Conservation (phyloP, 1,140 invertebrate species). For the Drosophila leontia region DNA sequence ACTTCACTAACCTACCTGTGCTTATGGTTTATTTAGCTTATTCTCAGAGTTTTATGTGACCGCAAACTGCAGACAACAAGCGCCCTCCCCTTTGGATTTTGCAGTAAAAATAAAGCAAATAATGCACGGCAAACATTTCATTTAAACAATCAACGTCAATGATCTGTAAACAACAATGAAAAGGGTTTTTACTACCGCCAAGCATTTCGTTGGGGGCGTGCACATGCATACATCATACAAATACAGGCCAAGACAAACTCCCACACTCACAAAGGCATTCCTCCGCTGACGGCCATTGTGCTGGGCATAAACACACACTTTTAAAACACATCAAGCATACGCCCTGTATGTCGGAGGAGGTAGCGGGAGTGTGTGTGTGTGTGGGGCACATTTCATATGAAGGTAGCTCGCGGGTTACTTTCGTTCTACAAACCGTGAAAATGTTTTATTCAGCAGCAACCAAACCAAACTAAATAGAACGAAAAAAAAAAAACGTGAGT, state of each 20-base stretch:
- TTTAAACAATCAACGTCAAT: constrained; percentile 84
- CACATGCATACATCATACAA: constrained; percentile 71
- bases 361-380: constrained; percentile 23
- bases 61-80: constrained; percentile 54
- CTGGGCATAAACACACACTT: constrained; percentile 80
- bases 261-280: constrained; percentile 26
- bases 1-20: constrained; percentile 18
- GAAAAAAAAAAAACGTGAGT: constrained; percentile 72
- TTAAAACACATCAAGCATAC: constrained; percentile 81
- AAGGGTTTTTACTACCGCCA: constrained; percentile 63
- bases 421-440: constrained; percentile 80
- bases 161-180: constrained; percentile 83
- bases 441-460: constrained; percentile 82
- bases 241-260: constrained; percentile 14
- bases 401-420: constrained; percentile 78
- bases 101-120: constrained; percentile 72
- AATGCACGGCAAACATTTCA: constrained; percentile 82
- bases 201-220: constrained; percentile 66
- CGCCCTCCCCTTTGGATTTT: constrained; percentile 24
- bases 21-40: constrained; percentile 69
- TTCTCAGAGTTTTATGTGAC: constrained; percentile 55
- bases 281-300: constrained; percentile 54
- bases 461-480: constrained; percentile 83
- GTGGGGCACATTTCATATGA: constrained; percentile 73
- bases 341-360: constrained; percentile 45